Percentiles rank a stretch among this genome's conserved stretches.
These are phyloP conservation scores for Seriola aureovittata DNA, from an alignment of 2,113 vertebrate species.

Conservation along the genomic window DNA sequence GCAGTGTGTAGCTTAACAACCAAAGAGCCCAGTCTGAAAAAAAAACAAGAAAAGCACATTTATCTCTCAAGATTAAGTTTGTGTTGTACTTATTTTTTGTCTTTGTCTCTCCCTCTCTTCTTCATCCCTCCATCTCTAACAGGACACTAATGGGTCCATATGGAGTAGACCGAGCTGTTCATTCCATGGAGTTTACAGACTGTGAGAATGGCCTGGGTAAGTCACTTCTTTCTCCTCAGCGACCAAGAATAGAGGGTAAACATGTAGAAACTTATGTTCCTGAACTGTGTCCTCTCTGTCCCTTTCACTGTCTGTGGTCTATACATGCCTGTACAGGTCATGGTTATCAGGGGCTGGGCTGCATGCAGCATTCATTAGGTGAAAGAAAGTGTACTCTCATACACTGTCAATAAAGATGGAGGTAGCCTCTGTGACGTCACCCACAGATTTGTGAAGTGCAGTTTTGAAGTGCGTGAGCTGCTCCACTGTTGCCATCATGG, in stretches of 20 bases:
- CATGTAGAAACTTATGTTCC: too few relatives aligned
- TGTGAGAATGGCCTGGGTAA: slow-evolving; percentile 92
- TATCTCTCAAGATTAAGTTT: not conserved
- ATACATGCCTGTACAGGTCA: too few relatives aligned
- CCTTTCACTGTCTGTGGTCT: not conserved
- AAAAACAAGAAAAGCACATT: not conserved
- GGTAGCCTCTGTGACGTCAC: too few relatives aligned
- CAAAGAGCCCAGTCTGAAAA: not conserved
- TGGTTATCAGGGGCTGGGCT: too few relatives aligned
- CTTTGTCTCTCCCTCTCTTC: not conserved
- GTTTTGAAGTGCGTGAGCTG: too few relatives aligned
- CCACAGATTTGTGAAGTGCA: too few relatives aligned
- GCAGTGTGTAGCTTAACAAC: not conserved
- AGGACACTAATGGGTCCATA: slow-evolving; percentile 95
- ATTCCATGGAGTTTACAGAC: slow-evolving; percentile 90
- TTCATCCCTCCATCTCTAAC: slow-evolving; percentile 3
- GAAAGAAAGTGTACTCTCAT: too few relatives aligned
- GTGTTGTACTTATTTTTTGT: not conserved
- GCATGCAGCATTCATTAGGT: too few relatives aligned
- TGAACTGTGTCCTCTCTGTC: not conserved
- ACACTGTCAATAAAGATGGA: too few relatives aligned
- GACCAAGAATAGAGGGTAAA: not conserved
- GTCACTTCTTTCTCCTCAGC: slow-evolving; percentile 24
- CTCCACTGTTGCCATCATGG: too few relatives aligned
- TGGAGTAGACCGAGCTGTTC: slow-evolving; percentile 87